Evolutionary conservation across 2,888 invertebrate genomes (phyloP).

Genomic region (Ectropis crepuscularia): DNA sequence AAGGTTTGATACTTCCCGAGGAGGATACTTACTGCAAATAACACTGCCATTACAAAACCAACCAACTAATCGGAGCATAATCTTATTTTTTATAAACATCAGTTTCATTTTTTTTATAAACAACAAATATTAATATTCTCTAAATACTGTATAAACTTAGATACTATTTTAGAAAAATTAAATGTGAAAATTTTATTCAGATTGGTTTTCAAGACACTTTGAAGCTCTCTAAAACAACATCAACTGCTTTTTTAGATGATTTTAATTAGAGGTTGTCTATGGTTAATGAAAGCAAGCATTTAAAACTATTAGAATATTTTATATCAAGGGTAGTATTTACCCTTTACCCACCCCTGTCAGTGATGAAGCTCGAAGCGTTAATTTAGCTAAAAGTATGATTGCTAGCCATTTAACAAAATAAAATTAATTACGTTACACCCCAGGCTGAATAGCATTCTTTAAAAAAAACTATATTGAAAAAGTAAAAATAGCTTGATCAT

Average conservation of each 20-base stretch:
- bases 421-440: conserved; percentile 57
- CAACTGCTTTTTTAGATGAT: conserved; percentile 43
- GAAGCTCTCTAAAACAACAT: background rate
- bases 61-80: too few species aligned
- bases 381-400: conserved; percentile 79
- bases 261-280: conserved; percentile 79
- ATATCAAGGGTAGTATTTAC: conserved; percentile 62
- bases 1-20: too few species aligned
- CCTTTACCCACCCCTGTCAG: conserved; percentile 60
- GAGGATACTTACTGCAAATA: too few species aligned
- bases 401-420: conserved; percentile 57
- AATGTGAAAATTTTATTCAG: too few species aligned
- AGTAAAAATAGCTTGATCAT: conserved; percentile 16
- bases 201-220: too few species aligned
- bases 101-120: too few species aligned
- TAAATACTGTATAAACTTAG: too few species aligned
- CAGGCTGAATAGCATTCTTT: conserved; percentile 31
- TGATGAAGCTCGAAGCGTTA: conserved; percentile 62
- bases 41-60: too few species aligned
- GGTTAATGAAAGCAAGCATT: conserved; percentile 73
- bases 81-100: too few species aligned
- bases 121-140: too few species aligned
- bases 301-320: conserved; percentile 80
- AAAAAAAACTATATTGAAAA: conserved; percentile 25
- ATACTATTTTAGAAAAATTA: too few species aligned